These are phyloP conservation scores for Psophia crepitans DNA, from an alignment of 2,113 vertebrate species.

Conservation along the genomic window DNA sequence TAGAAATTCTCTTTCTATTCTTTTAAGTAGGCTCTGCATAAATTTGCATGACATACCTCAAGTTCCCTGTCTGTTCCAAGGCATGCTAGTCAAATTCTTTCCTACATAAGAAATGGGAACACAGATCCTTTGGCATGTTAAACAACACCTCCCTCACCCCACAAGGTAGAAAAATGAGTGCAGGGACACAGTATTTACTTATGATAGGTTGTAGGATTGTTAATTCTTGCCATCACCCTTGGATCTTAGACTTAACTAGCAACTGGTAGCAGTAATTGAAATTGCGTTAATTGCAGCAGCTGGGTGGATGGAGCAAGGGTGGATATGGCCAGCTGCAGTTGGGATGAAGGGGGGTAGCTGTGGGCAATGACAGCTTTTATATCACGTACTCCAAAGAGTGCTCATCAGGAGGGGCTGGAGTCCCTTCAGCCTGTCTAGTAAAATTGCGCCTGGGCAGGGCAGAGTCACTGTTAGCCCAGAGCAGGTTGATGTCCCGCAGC, in stretches of 20 bases:
- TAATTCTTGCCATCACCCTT: background rate
- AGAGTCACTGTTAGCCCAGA: background rate
- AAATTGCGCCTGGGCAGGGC: background rate
- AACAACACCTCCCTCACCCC: background rate
- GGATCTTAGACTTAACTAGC: background rate
- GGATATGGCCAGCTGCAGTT: background rate
- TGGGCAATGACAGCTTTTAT: background rate
- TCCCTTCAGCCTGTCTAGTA: background rate
- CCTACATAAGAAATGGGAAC: background rate
- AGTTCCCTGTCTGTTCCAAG: conserved; percentile 15
- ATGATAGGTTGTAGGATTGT: background rate
- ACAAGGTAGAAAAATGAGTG: background rate
- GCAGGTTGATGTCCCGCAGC: background rate
- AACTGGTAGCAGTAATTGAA: background rate
- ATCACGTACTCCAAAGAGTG: background rate
- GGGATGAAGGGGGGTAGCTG: background rate
- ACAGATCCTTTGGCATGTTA: background rate
- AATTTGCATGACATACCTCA: conserved; percentile 42
- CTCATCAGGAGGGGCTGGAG: background rate
- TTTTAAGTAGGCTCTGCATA: conserved; percentile 44
- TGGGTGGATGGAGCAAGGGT: background rate
- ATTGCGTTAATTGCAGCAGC: background rate
- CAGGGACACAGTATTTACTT: background rate
- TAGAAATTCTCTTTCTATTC: conserved; percentile 49
- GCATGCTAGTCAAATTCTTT: conserved; percentile 8